phyloP scores from a whole-genome alignment of 2,888 invertebrate species.

The Zelleria hepariella region DNA sequence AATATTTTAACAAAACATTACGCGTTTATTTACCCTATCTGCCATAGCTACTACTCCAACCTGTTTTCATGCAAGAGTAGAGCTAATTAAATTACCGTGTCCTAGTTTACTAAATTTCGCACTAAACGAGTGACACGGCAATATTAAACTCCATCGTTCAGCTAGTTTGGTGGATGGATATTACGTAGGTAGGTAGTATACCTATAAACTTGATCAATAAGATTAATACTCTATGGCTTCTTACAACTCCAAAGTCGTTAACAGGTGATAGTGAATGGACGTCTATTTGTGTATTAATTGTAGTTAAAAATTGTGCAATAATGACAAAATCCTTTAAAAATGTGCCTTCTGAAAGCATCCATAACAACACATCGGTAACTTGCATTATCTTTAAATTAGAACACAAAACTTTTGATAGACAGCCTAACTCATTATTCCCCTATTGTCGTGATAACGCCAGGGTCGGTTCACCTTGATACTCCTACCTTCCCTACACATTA shows the following conservation, averaged over 20 bases:
- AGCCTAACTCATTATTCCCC: too few relatives aligned
- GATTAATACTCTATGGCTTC: constrained; percentile 61
- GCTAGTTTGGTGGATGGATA: neutral
- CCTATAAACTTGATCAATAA: constrained; percentile 49
- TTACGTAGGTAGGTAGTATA: constrained; percentile 5
- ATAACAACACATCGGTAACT: neutral
- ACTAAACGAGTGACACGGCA: neutral
- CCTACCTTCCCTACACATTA: neutral
- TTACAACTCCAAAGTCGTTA: constrained; percentile 36
- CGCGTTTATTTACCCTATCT: neutral
- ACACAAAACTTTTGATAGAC: too few relatives aligned
- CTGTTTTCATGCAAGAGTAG: neutral
- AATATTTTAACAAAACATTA: constrained; percentile 62
- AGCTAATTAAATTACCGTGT: neutral
- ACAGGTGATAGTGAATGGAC: constrained; percentile 22
- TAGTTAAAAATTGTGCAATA: neutral
- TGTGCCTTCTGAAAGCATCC: neutral
- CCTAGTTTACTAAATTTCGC: neutral
- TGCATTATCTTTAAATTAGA: neutral
- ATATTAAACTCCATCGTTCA: constrained; percentile 2
- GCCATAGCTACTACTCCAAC: neutral
- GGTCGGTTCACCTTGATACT: too few relatives aligned
- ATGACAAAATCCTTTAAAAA: neutral
- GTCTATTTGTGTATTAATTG: neutral
- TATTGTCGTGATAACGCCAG: too few relatives aligned